A percentile compares a stretch with the other conserved stretches of the same genome.
Evolutionary conservation across 2,113 vertebrate species (phyloP).

Genomic region (Laterallus jamaicensis): DNA sequence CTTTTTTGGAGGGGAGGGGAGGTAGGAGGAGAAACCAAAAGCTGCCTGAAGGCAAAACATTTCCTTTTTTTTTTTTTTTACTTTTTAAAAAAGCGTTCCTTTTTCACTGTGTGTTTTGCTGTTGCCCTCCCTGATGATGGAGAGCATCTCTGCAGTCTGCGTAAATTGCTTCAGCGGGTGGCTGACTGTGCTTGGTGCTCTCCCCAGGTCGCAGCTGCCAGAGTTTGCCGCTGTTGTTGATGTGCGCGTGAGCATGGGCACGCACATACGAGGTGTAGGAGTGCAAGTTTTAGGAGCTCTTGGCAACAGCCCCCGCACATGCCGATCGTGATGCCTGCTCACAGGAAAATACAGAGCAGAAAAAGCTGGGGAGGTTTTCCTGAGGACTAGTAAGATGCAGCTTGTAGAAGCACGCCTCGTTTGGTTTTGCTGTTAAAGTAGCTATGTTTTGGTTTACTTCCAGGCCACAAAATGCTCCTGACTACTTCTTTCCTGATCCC

Average conservation of each 20-base stretch:
- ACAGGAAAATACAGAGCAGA: not conserved
- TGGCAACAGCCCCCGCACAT: not conserved
- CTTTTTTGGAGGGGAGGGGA: not conserved
- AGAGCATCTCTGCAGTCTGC: not conserved
- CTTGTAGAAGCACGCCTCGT: not conserved
- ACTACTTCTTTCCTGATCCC: not conserved
- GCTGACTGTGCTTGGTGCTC: rapidly evolving
- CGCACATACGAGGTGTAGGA: not conserved
- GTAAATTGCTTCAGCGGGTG: not conserved
- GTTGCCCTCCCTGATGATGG: not conserved
- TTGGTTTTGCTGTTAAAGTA: not conserved
- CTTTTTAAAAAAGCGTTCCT: not conserved
- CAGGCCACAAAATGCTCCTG: not conserved
- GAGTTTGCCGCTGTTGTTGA: not conserved
- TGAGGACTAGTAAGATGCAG: not conserved
- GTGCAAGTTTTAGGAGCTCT: not conserved
- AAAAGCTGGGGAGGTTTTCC: not conserved
- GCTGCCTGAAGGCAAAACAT: not conserved
- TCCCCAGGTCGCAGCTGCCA: not conserved
- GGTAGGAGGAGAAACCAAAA: conserved; percentile 6
- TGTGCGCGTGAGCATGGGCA: rapidly evolving
- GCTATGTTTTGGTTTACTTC: not conserved
- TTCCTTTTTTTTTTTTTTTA: not conserved
- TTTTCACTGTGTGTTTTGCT: not conserved
- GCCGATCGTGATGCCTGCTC: not conserved